A percentile compares a stretch with the other conserved stretches of the same genome.
These are phyloP conservation scores for Parotocinclus haroldoi DNA, from an alignment of 2,797 vertebrate genomes.

Conservation along the genomic window DNA sequence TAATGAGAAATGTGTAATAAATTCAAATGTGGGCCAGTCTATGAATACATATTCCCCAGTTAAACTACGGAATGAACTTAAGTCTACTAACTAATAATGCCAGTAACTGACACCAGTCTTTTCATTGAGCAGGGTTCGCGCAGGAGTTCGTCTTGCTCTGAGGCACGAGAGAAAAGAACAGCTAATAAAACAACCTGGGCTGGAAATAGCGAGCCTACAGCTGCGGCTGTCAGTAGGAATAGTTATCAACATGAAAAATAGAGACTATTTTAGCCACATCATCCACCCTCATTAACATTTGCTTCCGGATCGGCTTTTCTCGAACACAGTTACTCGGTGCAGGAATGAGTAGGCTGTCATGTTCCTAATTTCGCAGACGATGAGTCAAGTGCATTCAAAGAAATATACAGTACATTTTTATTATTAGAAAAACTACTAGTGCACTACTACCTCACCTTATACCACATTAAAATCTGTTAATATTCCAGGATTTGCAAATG, in stretches of 20 bases:
- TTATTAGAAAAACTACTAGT: not conserved
- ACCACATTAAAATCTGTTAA: too few species aligned
- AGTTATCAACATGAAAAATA: constrained; percentile 37
- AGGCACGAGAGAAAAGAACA: constrained; percentile 11
- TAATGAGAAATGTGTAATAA: constrained; percentile 3
- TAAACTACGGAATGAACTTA: constrained; percentile 4
- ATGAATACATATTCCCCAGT: not conserved
- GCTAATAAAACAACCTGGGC: constrained; percentile 23
- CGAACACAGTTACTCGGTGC: constrained; percentile 23
- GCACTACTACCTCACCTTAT: not conserved
- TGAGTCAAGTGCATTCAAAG: constrained; percentile 1
- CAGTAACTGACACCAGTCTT: not conserved
- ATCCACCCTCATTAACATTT: constrained; percentile 31
- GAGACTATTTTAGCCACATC: constrained; percentile 37
- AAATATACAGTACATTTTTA: not conserved
- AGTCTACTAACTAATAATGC: constrained; percentile 12
- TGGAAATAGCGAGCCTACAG: constrained; percentile 38
- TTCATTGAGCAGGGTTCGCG: not conserved
- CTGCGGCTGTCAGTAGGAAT: constrained; percentile 25
- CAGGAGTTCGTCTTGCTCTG: not conserved
- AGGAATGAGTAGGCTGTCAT: constrained; percentile 20
- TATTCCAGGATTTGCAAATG: too few species aligned
- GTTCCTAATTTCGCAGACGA: constrained; percentile 31
- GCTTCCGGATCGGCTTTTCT: constrained; percentile 36
- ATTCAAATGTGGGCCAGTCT: not conserved